Base-by-base conservation (phyloP, 2,888 invertebrate genomes). In the Tetragnatha montana region DNA sequence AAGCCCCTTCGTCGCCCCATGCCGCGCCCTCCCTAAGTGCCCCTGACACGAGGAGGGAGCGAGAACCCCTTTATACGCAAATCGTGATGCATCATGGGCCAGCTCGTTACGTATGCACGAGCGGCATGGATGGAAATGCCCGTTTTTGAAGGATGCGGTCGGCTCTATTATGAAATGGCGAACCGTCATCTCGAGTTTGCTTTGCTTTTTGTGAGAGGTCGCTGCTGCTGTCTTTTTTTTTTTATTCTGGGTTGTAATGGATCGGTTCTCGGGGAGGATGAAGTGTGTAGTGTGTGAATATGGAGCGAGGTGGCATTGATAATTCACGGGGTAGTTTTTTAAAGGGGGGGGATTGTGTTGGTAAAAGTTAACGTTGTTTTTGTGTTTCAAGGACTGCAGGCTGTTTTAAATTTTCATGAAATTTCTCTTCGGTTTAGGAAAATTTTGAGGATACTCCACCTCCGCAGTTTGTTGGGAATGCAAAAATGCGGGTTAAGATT, bases 101-200 rank as follows among this genome's bases (percentile, higher is more conserved):
- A 14, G 50, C 73, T 50, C 89, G 85, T 89, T 89, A 89, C 85
- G 81, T 85, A 89, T 89, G 85, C 89, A 89, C 49, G 50, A 89
- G 81, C 22, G 8, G 71, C 35, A 50, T 47, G 49, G 50, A 22
- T 14, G 47, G 17, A 75, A 75, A 60, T 60, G 60, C 60, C 60
- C 17, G 14, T 50, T 76, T 49, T 80, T 80, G 73, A 80, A 74
- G 86, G 74, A 86, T 86, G 86, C 35, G 86, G 86, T 86, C 51
- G 79, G 47, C n/a, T 68, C 80, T 78, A 70, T 80, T 86, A 80
- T 80, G 74, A 86, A 86, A 86, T 51, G 86, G 47, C 47, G 60
- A 76, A 78, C 75, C 75, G 87, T 88, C 87, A 82, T 69, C 74
- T 76, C 69, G 76, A 75, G 81, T 88, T 88, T 88, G 14, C 49